Percentiles rank a stretch among this genome's conserved stretches.
These are phyloP conservation scores for Ellobius talpinus DNA, from an alignment of 2,113 vertebrate species.

Conservation along the genomic window DNA sequence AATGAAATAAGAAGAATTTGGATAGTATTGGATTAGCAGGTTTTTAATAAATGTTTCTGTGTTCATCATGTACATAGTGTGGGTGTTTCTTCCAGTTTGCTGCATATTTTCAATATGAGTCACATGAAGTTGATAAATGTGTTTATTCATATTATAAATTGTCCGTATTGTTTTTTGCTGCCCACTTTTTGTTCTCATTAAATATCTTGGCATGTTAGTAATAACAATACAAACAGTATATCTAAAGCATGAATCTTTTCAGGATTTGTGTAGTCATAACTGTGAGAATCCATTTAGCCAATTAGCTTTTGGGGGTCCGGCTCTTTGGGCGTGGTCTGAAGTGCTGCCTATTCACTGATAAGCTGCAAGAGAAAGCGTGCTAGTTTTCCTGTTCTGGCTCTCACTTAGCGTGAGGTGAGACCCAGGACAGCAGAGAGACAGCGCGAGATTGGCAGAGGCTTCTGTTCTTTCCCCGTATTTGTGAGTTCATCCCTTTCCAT, in stretches of 20 bases:
- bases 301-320: no score
- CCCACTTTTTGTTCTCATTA: not conserved
- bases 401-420: no score
- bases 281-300: no score
- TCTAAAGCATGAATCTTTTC: not conserved
- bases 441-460: no score
- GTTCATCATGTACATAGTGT: not conserved
- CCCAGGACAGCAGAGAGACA: no score
- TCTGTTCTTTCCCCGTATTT: no score
- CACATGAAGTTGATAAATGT: not conserved
- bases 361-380: no score
- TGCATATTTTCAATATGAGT: not conserved
- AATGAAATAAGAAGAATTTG: not conserved
- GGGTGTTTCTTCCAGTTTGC: not conserved
- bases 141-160: not conserved
- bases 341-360: no score
- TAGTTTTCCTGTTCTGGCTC: no score
- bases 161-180: not conserved
- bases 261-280: not conserved
- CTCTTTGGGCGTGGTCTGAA: no score
- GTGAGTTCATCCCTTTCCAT: no score
- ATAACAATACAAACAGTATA: not conserved
- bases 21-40: not conserved
- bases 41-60: not conserved
- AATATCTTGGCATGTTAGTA: not conserved